Base-by-base conservation (phyloP, 2,888 invertebrate species). In the Malthinus seriepunctatus region DNA sequence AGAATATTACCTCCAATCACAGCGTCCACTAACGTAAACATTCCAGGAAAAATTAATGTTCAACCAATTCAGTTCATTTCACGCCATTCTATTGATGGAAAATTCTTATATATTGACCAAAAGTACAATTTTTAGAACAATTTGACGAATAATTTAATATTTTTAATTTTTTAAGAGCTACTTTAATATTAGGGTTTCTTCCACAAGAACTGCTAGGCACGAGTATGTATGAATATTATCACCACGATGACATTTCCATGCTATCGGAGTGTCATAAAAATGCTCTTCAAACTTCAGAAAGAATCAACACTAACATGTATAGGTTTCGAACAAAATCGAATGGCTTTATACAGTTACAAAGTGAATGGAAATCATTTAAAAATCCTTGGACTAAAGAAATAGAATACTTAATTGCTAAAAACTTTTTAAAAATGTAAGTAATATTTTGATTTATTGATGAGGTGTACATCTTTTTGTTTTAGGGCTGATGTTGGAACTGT, bases 381-480 rank as follows among this genome's bases (percentile, higher is more conserved):
- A 96, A 96, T 79, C 97, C 97, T 0, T 96, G 95, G 95, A 96
- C 95, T 1, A 94, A 94, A 79, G 96, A 96, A 73, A 88, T 94
- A 62, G 96, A 97, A 73, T 93, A 90, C 74, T 83, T 96, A 63
- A 89, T 95, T 65, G 90, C 94, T 0, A 93, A 91, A 76, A 95
- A 95, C 79, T 88, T 87, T 0, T 83, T 92, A 45, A 83, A 93
- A 58, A 80, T 86, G 83, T 89, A 77, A 81, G 84, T 79, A 42
- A 9, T 15, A 42, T 15, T 15, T 38, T 38, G 0, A 38, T 14
- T 38, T 8, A 12, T 8, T 7, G 5, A 4, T 8, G 1, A 38
- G 1, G 2, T 42, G 23, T 5, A n/a, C 38, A 38, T 14, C n/a
- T n/a, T 7, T 52, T 49, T 67, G 66, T 63, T 48, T 51, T 47